Evolutionary conservation across 1,140 invertebrate genomes (phyloP), one percentile per base, ranked within the genome.

Genomic region (Potamilus streckersoni): DNA sequence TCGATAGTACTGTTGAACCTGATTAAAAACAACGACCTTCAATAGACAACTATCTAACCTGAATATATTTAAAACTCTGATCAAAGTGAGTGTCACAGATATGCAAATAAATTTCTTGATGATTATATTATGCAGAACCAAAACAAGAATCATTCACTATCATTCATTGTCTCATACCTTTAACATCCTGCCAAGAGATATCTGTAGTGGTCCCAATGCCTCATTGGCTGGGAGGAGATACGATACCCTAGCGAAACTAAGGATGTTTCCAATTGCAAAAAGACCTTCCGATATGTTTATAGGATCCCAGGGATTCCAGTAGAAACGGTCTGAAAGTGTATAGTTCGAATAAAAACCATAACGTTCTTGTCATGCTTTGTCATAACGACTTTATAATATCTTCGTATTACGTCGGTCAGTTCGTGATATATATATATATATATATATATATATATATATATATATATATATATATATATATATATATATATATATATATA

Each of bases 241-340:
- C n/a, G 83, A 85, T 66, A 87, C 84, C 17, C 87, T 73, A 14
- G 84, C 82, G 74, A 88, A 87, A 65, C 85, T 87, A n/a, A 88
- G 76, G n/a, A 88, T 85, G 69, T 88, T 88, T 15, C 81, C 86
- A 0, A 88, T 80, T 17, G 86, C 85, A 79, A 85, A 87, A 56
- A 85, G 66, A 11, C 82, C 84, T 64, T 88, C 87, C 0, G 83
- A 79, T 17, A 85, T 31, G 65, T 87, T 87, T 58, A 85, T 83
- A 0, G 85, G 85, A 72, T 88, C 87, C 60, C 73, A 81, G 15
- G 77, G 74, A 27, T 78, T 63, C 87, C 87, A 88, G 66, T 82
- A 86, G 66, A 82, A 85, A 1, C 87, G 85, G 71, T 88, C 87
- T 88, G 78, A 27, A 74, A 73, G 49, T 14, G 63, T 27, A 16